Conservation (phyloP, 2,113 vertebrate genomes). For the Micronycteris hirsuta region DNA sequence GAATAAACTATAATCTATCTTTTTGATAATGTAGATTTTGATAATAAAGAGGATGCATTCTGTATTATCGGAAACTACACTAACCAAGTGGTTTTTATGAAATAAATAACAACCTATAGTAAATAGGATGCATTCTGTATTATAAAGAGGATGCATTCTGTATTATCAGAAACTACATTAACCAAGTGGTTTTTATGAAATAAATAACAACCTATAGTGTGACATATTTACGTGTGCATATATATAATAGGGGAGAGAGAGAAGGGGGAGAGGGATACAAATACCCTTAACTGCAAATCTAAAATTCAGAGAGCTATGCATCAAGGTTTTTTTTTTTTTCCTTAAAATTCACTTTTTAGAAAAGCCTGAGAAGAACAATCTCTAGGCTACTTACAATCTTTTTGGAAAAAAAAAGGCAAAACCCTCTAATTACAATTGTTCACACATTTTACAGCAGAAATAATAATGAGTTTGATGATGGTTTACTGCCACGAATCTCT, state of each 20-base stretch:
- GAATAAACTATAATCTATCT: neutral
- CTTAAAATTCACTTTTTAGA: neutral
- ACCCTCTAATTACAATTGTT: neutral
- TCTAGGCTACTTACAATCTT: neutral
- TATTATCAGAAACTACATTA: neutral
- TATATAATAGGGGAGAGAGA: neutral
- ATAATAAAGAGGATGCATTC: neutral
- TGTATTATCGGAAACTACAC: neutral
- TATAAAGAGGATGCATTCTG: neutral
- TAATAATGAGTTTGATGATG: neutral
- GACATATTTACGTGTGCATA: neutral
- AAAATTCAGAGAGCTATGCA: neutral
- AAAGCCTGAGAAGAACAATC: neutral
- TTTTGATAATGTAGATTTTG: neutral
- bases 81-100: neutral
- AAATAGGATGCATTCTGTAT: no score
- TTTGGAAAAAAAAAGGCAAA: neutral
- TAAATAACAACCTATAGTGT: neutral
- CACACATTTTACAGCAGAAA: neutral
- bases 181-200: neutral
- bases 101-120: neutral
- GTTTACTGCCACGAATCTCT: neutral
- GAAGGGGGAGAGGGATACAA: neutral
- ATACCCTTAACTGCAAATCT: neutral
- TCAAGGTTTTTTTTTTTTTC: neutral